phyloP scores from a whole-genome alignment of 1,140 invertebrate genomes.

The Solenopsis invicta region DNA sequence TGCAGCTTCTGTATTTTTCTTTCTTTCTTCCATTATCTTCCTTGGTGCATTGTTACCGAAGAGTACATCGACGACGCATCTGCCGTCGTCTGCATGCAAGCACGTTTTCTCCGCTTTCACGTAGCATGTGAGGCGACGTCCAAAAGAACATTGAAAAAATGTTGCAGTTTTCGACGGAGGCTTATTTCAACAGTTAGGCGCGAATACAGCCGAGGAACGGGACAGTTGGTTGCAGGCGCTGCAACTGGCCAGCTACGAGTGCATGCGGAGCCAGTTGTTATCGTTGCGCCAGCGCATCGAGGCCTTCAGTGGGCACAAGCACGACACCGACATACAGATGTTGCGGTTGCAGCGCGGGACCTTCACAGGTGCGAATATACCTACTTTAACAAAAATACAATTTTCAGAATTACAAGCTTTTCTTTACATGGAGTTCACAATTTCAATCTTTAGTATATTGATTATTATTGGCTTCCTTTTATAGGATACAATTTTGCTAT shows the following conservation, averaged over 20 bases:
- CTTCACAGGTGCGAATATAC: slow-evolving; percentile 83
- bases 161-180: slow-evolving; percentile 94
- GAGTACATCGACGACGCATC: slow-evolving; percentile 9
- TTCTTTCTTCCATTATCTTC: neutral
- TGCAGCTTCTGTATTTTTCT: neutral
- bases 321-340: slow-evolving; percentile 90
- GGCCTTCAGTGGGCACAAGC: slow-evolving; percentile 88
- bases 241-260: slow-evolving; percentile 94
- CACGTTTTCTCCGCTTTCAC: neutral
- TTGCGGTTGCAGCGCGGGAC: slow-evolving; percentile 90
- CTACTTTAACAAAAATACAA: slow-evolving; percentile 82
- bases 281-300: slow-evolving; percentile 89
- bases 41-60: neutral
- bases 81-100: neutral
- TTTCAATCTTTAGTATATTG: neutral
- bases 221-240: slow-evolving; percentile 95
- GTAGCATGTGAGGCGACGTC: slow-evolving; percentile 5
- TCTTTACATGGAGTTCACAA: neutral
- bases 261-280: slow-evolving; percentile 92
- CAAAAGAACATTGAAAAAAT: slow-evolving; percentile 21
- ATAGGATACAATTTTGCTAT: no score
- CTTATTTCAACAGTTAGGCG: slow-evolving; percentile 92
- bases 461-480: neutral
- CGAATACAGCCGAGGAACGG: slow-evolving; percentile 93
- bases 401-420: neutral